Evolutionary conservation across 2,888 invertebrate species (phyloP).

Genomic region (Pristionchus fissidentatus): DNA sequence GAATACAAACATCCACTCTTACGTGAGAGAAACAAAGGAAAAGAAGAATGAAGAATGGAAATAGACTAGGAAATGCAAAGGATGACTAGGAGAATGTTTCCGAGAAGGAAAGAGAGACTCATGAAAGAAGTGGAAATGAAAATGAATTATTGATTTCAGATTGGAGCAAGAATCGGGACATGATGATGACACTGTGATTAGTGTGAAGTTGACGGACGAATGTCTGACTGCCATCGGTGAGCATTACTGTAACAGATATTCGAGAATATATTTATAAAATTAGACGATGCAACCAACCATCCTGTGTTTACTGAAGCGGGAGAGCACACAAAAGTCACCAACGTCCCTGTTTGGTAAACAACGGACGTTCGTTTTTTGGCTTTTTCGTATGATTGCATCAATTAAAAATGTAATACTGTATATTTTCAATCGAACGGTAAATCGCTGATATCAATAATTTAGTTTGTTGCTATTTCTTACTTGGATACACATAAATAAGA

Average conservation of each 20-base stretch:
- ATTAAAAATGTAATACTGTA: background rate
- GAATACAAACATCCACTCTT: too few species aligned
- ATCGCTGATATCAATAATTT: too few species aligned
- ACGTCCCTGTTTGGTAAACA: too few species aligned
- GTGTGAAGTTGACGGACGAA: slow-evolving; percentile 71
- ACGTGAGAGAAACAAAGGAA: background rate
- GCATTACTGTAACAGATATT: background rate
- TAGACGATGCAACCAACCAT: too few species aligned
- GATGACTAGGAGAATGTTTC: background rate
- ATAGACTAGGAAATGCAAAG: background rate
- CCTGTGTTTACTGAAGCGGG: too few species aligned
- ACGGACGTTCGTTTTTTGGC: too few species aligned
- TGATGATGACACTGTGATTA: slow-evolving; percentile 50
- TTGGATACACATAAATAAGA: too few species aligned
- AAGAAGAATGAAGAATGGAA: background rate
- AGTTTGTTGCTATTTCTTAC: too few species aligned
- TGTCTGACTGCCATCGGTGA: slow-evolving; percentile 60
- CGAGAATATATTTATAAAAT: background rate
- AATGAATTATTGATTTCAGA: slow-evolving; percentile 20
- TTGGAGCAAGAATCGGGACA: background rate
- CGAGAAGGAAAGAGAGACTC: background rate
- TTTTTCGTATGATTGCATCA: too few species aligned
- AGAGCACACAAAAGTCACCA: too few species aligned
- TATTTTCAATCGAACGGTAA: too few species aligned
- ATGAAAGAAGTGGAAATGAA: background rate